Evolutionary conservation across 2,888 invertebrate species (phyloP).

Genomic region (Physocephala rufipes): DNA sequence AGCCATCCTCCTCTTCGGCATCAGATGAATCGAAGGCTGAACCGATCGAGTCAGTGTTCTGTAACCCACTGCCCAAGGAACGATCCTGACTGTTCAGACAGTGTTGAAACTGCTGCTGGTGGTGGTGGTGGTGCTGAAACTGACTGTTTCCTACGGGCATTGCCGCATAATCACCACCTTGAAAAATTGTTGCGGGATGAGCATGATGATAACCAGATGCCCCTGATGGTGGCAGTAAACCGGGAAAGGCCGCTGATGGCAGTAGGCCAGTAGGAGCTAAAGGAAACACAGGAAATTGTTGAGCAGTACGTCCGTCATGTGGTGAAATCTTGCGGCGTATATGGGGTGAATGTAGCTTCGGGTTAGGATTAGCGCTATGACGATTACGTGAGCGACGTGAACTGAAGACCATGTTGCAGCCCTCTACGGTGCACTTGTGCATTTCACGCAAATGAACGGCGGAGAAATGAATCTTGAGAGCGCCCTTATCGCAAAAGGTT

Average conservation of each 20-base stretch:
- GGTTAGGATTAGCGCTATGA: slow-evolving; percentile 97
- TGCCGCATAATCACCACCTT: slow-evolving; percentile 41
- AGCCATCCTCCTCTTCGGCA: slow-evolving; percentile 54
- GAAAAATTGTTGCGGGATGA: slow-evolving; percentile 52
- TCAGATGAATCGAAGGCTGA: slow-evolving; percentile 36
- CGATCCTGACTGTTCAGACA: slow-evolving; percentile 50
- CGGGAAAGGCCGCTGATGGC: slow-evolving; percentile 72
- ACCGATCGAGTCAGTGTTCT: slow-evolving; percentile 41
- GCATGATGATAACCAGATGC: slow-evolving; percentile 33
- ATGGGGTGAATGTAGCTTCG: slow-evolving; percentile 96
- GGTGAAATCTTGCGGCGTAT: slow-evolving; percentile 91
- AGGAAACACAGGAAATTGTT: slow-evolving; percentile 71
- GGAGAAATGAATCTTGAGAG: slow-evolving; percentile 97
- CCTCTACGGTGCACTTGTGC: slow-evolving; percentile 98
- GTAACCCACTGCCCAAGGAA: slow-evolving; percentile 31
- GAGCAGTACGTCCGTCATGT: slow-evolving; percentile 91
- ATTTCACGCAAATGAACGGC: slow-evolving; percentile 97
- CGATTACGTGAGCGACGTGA: slow-evolving; percentile 93
- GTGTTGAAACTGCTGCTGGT: slow-evolving; percentile 46
- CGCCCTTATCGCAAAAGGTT: slow-evolving; percentile 99
- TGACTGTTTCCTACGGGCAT: slow-evolving; percentile 35
- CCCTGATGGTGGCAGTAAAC: slow-evolving; percentile 58
- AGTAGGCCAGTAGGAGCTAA: slow-evolving; percentile 70
- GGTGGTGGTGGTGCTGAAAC: slow-evolving; percentile 48
- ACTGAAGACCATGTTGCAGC: slow-evolving; percentile 98